Percentiles rank a stretch among this genome's conserved stretches.
phyloP scores from a whole-genome alignment of 2,888 invertebrate species.

The Plebejus melissa region DNA sequence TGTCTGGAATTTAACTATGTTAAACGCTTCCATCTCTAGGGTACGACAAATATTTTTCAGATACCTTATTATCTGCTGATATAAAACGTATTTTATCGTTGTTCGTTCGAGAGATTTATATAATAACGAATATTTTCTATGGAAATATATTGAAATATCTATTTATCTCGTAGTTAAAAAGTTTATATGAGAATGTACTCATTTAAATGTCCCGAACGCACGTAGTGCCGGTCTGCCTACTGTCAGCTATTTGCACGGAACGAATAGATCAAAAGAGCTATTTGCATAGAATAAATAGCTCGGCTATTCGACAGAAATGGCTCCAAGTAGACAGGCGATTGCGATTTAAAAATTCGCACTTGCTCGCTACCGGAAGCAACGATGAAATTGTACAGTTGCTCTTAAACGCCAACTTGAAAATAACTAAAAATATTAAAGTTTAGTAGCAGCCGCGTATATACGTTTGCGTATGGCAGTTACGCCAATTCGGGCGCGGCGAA shows the following conservation, averaged over 20 bases:
- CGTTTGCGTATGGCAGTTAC: background rate
- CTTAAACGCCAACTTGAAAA: background rate
- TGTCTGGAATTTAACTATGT: constrained; percentile 23
- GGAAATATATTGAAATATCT: constrained; percentile 27
- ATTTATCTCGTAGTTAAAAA: constrained; percentile 24
- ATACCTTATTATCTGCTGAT: constrained; percentile 23
- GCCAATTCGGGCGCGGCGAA: background rate
- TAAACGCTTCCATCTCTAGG: constrained; percentile 24
- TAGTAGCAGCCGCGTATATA: background rate
- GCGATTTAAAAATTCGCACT: background rate
- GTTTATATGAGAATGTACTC: constrained; percentile 13
- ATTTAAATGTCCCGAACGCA: constrained; percentile 1
- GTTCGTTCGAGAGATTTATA: constrained; percentile 27
- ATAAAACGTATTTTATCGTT: constrained; percentile 25
- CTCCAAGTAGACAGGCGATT: background rate
- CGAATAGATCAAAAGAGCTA: background rate
- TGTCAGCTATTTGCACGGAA: background rate
- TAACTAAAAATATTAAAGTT: background rate
- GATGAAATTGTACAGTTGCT: background rate
- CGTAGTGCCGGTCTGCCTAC: background rate
- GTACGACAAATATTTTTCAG: constrained; percentile 27
- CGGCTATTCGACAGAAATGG: background rate
- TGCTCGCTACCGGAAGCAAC: background rate
- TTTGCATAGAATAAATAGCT: background rate
- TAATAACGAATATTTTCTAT: constrained; percentile 25